phyloP scores from a whole-genome alignment of 2,888 invertebrate genomes.

The Melanophora roralis region DNA sequence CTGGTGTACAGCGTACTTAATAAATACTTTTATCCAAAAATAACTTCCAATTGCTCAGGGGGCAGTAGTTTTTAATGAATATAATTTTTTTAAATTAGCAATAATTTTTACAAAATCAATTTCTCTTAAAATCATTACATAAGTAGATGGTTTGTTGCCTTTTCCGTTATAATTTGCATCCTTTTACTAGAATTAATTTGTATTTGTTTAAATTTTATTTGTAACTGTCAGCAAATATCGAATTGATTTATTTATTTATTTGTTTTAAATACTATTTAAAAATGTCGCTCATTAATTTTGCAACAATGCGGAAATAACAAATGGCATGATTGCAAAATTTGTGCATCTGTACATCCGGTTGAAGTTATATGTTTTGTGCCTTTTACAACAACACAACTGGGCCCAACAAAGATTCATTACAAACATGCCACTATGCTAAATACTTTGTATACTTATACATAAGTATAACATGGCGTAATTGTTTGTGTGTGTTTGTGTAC shows the following conservation, averaged over 20 bases:
- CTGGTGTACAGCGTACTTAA: too few species aligned
- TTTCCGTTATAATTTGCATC: background rate
- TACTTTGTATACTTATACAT: too few species aligned
- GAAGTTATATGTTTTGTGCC: slow-evolving; percentile 55
- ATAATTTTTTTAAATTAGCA: background rate
- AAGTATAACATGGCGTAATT: too few species aligned
- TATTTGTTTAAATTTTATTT: background rate
- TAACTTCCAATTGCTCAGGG: too few species aligned
- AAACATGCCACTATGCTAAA: background rate
- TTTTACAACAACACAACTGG: slow-evolving; percentile 47
- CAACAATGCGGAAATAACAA: slow-evolving; percentile 62
- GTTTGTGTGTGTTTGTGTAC: background rate
- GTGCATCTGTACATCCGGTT: slow-evolving; percentile 56
- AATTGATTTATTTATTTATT: slow-evolving; percentile 58
- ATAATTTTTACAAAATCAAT: background rate
- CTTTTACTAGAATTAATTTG: background rate
- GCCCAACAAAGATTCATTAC: background rate
- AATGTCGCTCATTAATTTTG: slow-evolving; percentile 54
- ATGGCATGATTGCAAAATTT: slow-evolving; percentile 59
- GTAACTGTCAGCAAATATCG: slow-evolving; percentile 55
- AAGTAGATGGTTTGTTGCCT: slow-evolving; percentile 4
- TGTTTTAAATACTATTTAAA: slow-evolving; percentile 51
- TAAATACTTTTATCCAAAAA: too few species aligned
- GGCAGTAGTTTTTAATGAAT: too few species aligned
- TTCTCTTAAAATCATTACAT: background rate